Conservation (phyloP, 2,888 invertebrate species). For the Dryomyza anilis region DNA sequence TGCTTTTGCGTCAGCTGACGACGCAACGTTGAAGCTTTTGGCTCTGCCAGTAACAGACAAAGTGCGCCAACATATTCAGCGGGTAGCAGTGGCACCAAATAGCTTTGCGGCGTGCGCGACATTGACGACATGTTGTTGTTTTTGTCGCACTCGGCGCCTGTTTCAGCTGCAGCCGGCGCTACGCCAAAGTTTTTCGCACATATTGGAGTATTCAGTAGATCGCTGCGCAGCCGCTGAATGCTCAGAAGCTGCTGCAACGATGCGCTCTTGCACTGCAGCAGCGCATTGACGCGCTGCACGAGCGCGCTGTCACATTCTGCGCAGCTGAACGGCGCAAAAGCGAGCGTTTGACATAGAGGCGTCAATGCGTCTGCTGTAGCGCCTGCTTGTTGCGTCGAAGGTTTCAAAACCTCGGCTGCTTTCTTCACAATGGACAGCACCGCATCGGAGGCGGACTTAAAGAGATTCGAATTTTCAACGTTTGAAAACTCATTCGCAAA, state of each 20-base stretch:
- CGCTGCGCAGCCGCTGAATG: constrained; percentile 67
- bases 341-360: constrained; percentile 71
- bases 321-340: constrained; percentile 73
- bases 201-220: constrained; percentile 66
- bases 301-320: constrained; percentile 74
- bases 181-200: constrained; percentile 68
- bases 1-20: not conserved
- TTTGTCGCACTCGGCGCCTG: constrained; percentile 42
- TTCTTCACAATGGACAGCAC: constrained; percentile 92
- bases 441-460: constrained; percentile 87
- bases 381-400: constrained; percentile 64
- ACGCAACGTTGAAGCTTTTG: constrained; percentile 15
- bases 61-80: constrained; percentile 75
- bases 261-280: constrained; percentile 73
- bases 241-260: constrained; percentile 68
- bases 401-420: constrained; percentile 83
- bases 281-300: constrained; percentile 74
- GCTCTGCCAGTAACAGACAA: constrained; percentile 70
- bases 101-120: constrained; percentile 52
- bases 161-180: too few relatives aligned
- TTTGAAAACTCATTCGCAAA: constrained; percentile 48
- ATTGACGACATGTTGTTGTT: not conserved
- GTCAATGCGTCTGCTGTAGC: constrained; percentile 61
- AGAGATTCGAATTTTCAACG: constrained; percentile 69
- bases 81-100: constrained; percentile 69